Base-by-base conservation (phyloP, 2,113 vertebrate species). In the Pluvianellus socialis region DNA sequence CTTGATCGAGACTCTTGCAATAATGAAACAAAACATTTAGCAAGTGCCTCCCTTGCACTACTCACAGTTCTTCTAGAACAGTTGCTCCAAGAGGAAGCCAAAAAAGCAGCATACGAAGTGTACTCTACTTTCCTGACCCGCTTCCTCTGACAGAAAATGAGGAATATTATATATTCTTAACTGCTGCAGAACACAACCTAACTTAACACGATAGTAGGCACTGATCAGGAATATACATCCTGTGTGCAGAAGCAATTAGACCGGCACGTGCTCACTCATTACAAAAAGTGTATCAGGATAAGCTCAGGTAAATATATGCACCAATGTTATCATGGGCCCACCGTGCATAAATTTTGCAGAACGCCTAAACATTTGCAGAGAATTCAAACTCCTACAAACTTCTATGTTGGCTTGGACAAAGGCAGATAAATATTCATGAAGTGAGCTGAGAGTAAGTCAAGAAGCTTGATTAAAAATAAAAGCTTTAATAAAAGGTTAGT, bases 401-500 rank as follows among this genome's bases (percentile, higher is more conserved):
- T 92, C 45, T 72, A 67, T 26, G 58, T 14, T 89, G 62, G 71
- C 40, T 86, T 79, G n/a, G 61, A 68, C 45, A 75, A 81, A 91
- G 35, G 14, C 59, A 80, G 38, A 74, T 50, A 88, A 88, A 88
- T 71, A 93, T 86, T 86, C 84, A 90, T 75, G 3, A 88, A 24
- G 30, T 35, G 44, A 94, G 77, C 0, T 52, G 32, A 86, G 85
- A 90, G 15, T 79, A 88, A 90, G 35, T 62, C 72, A 88, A 91
- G 76, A 90, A 91, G 59, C 12, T 21, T 55, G 32, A 91, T 53
- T 88, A 88, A 93, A 90, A 92, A 68, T 6, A 93, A 56, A 93
- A 88, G 52, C 33, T 76, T 86, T 55, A 72, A 58, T n/a, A 65
- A 93, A 88, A 96, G 59, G 75, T 80, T 90, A 90, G 63, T 86